Conservation (phyloP, 2,888 invertebrate species). For the Metacarcinus magister region DNA sequence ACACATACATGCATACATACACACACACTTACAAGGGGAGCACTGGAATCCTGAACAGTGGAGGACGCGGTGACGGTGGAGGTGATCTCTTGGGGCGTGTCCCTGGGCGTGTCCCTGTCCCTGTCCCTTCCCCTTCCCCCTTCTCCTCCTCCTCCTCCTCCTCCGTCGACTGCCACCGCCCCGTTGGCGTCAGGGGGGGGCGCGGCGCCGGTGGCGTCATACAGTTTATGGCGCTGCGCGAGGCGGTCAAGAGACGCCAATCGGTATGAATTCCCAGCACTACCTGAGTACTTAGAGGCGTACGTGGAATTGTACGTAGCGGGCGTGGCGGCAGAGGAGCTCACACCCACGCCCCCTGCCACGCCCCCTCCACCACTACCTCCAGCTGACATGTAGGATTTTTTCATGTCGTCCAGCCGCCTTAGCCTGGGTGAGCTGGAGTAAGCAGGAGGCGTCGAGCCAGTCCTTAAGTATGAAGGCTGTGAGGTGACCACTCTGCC, state of each 20-base stretch:
- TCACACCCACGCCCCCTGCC: background rate
- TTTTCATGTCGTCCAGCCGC: constrained; percentile 81
- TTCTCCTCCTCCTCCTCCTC: background rate
- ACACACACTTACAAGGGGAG: constrained; percentile 7
- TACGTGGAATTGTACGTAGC: constrained; percentile 53
- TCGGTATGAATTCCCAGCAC: constrained; percentile 87
- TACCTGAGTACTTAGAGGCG: constrained; percentile 66
- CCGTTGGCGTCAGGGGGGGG: constrained; percentile 55
- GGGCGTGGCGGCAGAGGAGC: background rate
- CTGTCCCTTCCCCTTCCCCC: background rate
- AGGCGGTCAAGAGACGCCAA: constrained; percentile 93
- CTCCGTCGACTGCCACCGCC: constrained; percentile 56
- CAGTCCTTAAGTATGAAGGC: constrained; percentile 70
- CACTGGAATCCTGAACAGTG: background rate
- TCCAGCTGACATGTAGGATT: constrained; percentile 71
- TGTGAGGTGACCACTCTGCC: constrained; percentile 69
- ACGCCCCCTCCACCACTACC: background rate
- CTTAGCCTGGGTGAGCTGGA: constrained; percentile 79
- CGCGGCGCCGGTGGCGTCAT: constrained; percentile 80
- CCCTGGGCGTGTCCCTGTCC: constrained; percentile 65
- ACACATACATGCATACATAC: constrained; percentile 22
- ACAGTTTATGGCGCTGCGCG: constrained; percentile 92
- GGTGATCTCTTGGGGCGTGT: constrained; percentile 21
- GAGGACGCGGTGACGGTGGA: constrained; percentile 52
- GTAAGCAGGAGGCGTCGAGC: constrained; percentile 78